Percentiles rank a stretch among this genome's conserved stretches.
phyloP scores from a whole-genome alignment of 1,140 invertebrate genomes.

The Drosophila suzukii region DNA sequence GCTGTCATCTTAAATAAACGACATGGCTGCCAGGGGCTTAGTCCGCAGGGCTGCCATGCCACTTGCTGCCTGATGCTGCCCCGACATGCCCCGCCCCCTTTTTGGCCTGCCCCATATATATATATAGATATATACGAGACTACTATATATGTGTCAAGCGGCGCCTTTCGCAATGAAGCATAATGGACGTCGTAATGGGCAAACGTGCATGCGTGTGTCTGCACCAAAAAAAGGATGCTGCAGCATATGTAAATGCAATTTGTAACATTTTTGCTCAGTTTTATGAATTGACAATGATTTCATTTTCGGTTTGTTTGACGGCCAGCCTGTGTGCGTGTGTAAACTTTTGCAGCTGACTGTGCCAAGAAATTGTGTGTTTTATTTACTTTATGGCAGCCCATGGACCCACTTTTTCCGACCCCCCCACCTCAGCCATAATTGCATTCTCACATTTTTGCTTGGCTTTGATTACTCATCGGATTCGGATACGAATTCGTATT shows the following conservation, averaged over 20 bases:
- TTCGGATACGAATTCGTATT: slow-evolving; percentile 26
- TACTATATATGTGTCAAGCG: slow-evolving; percentile 60
- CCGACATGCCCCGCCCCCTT: not conserved
- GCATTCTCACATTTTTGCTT: slow-evolving; percentile 70
- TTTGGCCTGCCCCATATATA: not conserved
- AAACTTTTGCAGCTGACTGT: slow-evolving; percentile 58
- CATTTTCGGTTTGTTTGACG: slow-evolving; percentile 79
- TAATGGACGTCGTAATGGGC: slow-evolving; percentile 69
- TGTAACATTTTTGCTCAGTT: slow-evolving; percentile 76
- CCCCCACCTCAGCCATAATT: slow-evolving; percentile 52
- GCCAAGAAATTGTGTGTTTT: slow-evolving; percentile 41
- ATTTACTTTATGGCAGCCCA: slow-evolving; percentile 54
- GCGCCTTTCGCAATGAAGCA: slow-evolving; percentile 71
- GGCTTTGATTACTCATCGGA: slow-evolving; percentile 68
- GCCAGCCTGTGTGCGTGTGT: slow-evolving; percentile 48
- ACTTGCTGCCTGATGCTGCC: slow-evolving; percentile 25
- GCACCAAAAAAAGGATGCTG: slow-evolving; percentile 29
- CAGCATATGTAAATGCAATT: slow-evolving; percentile 80
- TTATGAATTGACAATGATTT: slow-evolving; percentile 83
- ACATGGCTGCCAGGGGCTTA: slow-evolving; percentile 69
- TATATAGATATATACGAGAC: not conserved
- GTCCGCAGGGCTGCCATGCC: slow-evolving; percentile 29
- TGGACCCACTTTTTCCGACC: not conserved
- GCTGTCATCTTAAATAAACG: slow-evolving; percentile 83
- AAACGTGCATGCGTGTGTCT: slow-evolving; percentile 32